Evolutionary conservation across 2,113 vertebrate species (phyloP), one percentile per base, ranked within the genome.

Genomic region (Egretta garzetta): DNA sequence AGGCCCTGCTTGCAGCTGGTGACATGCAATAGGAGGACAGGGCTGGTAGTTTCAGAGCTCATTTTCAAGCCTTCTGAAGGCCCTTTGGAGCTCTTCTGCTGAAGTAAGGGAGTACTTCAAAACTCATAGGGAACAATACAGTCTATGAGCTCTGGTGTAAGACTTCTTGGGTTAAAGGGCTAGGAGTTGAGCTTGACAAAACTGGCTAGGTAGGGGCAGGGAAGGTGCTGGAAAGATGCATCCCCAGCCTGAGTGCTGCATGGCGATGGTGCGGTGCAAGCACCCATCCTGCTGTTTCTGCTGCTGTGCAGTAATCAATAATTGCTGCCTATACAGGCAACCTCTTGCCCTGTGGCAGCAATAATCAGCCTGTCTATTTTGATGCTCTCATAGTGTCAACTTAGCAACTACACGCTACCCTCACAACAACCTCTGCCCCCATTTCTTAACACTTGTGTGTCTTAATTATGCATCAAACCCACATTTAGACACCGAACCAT

Each of bases 181-280:
- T 33, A 74, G 21, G 33, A 37, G 8, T 0, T 68, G 26, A 32
- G 6, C 9, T 80, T 64, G 79, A 60, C 18, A 23, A 66, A 93
- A 33, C 23, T n/a, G 22, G 24, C 13, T 77, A 21, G 21, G 14
- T 35, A 30, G 13, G 26, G 27, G 8, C 8, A 87, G 35, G 37
- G 37, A 53, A 85, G 55, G 24, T 63, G 16, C 32, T 41, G 56
- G 47, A 32, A 91, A 10, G 50, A 52, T 32, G 18, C 0, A 3
- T 12, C 19, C 10, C 32, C 41, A 27, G 16, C 9, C 13, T 0
- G 8, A 71, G 26, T 16, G 52, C n/a, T 88, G 24, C 1, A 0
- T 30, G 62, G 4, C 2, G 1, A 1, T 13, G 27, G 15, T 20
- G n/a, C 1, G 1, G 3, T 12, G 43, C 33, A 83, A 60, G 19